Conservation (phyloP, 2,113 vertebrate genomes). For the Turnix velox region DNA sequence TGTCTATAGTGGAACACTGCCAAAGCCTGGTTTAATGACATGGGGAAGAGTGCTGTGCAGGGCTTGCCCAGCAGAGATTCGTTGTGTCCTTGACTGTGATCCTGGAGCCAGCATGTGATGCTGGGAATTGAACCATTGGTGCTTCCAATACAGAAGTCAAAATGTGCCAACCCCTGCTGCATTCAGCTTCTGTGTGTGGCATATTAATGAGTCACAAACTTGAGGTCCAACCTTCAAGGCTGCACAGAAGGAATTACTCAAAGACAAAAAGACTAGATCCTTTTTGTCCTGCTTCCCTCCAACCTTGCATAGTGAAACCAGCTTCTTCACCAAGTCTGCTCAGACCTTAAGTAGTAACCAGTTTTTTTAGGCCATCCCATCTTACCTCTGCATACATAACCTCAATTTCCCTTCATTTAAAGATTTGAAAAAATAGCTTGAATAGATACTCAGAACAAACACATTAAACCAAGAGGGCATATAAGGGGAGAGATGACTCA, state of each 20-base stretch:
- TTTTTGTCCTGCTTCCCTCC: neutral
- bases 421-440: neutral
- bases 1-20: conserved; percentile 33
- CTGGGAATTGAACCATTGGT: conserved; percentile 55
- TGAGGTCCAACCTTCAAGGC: conserved; percentile 53
- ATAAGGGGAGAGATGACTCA: neutral
- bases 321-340: neutral
- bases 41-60: conserved; percentile 33
- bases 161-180: conserved; percentile 53
- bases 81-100: conserved; percentile 51
- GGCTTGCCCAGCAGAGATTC: conserved; percentile 51
- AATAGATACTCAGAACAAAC: neutral
- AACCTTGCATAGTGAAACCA: neutral
- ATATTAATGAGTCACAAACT: conserved; percentile 50
- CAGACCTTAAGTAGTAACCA: neutral
- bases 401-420: neutral
- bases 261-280: neutral
- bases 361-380: neutral
- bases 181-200: neutral
- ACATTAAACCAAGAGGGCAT: neutral
- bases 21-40: conserved; percentile 51
- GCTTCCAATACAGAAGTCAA: conserved; percentile 27
- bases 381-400: neutral
- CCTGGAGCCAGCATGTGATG: conserved; percentile 40
- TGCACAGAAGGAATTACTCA: neutral